A percentile compares a stretch with the other conserved stretches of the same genome.
These are phyloP conservation scores for Yponomeuta sedellus DNA, from an alignment of 2,888 invertebrate genomes.

Conservation along the genomic window DNA sequence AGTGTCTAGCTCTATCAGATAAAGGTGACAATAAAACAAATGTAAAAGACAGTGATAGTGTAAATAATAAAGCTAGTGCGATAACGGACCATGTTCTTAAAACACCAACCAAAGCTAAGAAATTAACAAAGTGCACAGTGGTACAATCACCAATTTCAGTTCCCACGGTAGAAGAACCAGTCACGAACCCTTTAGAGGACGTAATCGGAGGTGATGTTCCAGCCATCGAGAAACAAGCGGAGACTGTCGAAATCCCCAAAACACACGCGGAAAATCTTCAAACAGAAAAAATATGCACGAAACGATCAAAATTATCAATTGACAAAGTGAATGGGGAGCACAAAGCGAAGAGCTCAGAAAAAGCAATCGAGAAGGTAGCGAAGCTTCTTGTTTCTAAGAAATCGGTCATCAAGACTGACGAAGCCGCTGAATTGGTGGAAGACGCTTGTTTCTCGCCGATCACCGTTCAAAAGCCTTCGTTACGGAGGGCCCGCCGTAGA, in stretches of 20 bases:
- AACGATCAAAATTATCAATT: conserved; percentile 44
- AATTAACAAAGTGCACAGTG: conserved; percentile 7
- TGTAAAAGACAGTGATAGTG: conserved; percentile 25
- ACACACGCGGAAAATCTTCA: neutral
- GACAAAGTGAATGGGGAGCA: conserved; percentile 22
- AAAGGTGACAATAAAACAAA: conserved; percentile 15
- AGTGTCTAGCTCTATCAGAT: neutral
- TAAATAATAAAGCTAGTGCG: neutral
- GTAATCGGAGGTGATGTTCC: conserved; percentile 19
- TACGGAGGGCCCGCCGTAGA: conserved; percentile 29
- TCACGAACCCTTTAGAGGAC: conserved; percentile 1
- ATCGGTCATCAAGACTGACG: conserved; percentile 61
- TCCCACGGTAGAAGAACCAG: neutral
- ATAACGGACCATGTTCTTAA: conserved; percentile 6
- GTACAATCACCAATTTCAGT: neutral
- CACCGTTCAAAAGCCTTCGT: conserved; percentile 14
- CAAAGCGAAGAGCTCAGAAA: conserved; percentile 60
- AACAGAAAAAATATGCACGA: conserved; percentile 22
- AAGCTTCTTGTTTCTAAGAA: conserved; percentile 63
- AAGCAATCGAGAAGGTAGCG: conserved; percentile 33
- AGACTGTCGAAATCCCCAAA: conserved; percentile 8
- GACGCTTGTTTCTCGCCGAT: conserved; percentile 48
- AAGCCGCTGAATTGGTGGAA: conserved; percentile 53
- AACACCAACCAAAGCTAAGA: conserved; percentile 9
- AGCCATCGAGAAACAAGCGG: neutral